phyloP scores from a whole-genome alignment of 92 coral and sea anemone genomes.

The Micromussa lordhowensis region DNA sequence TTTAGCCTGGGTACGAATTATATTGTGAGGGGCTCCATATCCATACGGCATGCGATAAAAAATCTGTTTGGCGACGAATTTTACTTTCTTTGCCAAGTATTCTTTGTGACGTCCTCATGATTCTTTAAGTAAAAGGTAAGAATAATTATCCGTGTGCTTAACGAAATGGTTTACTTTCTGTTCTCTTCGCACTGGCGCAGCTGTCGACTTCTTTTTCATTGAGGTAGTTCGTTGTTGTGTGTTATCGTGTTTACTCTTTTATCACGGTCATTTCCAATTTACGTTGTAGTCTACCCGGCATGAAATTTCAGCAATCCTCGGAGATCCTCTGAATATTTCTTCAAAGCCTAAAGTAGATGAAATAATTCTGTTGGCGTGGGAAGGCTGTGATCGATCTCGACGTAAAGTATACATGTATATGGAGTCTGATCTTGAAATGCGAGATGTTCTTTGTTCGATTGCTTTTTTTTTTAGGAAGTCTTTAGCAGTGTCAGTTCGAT shows the following conservation, averaged over 20 bases:
- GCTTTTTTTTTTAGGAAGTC: background rate
- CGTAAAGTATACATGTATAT: too few relatives aligned
- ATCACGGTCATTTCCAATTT: background rate
- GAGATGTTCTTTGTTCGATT: background rate
- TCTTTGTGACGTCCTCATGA: background rate
- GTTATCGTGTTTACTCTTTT: background rate
- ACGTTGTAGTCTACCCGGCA: background rate
- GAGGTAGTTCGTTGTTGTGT: background rate
- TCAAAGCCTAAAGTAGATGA: background rate
- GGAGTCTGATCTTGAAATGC: background rate
- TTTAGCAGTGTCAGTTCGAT: background rate
- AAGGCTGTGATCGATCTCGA: background rate
- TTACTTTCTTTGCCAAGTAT: background rate
- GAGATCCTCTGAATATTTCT: background rate
- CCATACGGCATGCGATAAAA: background rate
- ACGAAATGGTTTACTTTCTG: too few relatives aligned
- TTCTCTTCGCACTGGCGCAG: background rate
- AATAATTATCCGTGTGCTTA: background rate
- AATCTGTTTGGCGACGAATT: background rate
- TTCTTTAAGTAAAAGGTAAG: conserved; percentile 20
- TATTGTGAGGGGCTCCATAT: background rate
- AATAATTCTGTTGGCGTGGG: background rate
- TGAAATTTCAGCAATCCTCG: background rate
- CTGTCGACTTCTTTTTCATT: background rate
- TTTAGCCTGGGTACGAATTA: background rate